Evolutionary conservation across 2,888 invertebrate genomes (phyloP), one percentile per base, ranked within the genome.

Genomic region (Phyllotreta cruciferae): DNA sequence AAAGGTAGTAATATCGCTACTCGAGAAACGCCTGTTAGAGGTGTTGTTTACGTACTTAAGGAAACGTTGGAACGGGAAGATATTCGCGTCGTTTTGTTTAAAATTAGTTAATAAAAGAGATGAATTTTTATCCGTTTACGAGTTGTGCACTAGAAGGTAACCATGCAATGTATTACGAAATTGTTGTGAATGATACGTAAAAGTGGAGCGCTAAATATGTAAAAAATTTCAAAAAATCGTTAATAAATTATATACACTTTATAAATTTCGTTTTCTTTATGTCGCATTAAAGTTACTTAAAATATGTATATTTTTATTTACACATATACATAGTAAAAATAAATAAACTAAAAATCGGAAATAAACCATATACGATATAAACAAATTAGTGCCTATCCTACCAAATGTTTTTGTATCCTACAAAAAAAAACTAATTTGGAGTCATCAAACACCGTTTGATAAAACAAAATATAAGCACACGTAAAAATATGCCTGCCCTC

Each of bases 31-130:
- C 8, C 36, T 24, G 6, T 47, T 47, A 47, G 13, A 39, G 37
- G 37, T 52, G n/a, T 60, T 56, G 42, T 42, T 60, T 14, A 9
- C 41, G 60, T 60, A 60, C 52, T 60, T 60, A 60, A 60, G 34
- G 8, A 58, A 44, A 52, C 44, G 37, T 52, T 52, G 10, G 5
- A 41, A 41, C n/a, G 9, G 41, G 10, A 41, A 41, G 10, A 41
- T 41, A n/a, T 44, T 44, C 44, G 44, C 10, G 14, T 44, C 10
- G 10, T 44, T 44, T 3, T 44, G 11, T 44, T 44, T 44, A 44
- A 10, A 44, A 24, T 24, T 24, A 24, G 2, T 24, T 24, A 24
- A n/a, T n/a, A n/a, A n/a, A n/a, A n/a, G n/a, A n/a, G n/a, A n/a
- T n/a, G n/a, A n/a, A 24, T 24, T 24, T 24, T 24, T 24, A 24